Evolutionary conservation across 1,140 invertebrate genomes (phyloP).

Genomic region (Homarus americanus): DNA sequence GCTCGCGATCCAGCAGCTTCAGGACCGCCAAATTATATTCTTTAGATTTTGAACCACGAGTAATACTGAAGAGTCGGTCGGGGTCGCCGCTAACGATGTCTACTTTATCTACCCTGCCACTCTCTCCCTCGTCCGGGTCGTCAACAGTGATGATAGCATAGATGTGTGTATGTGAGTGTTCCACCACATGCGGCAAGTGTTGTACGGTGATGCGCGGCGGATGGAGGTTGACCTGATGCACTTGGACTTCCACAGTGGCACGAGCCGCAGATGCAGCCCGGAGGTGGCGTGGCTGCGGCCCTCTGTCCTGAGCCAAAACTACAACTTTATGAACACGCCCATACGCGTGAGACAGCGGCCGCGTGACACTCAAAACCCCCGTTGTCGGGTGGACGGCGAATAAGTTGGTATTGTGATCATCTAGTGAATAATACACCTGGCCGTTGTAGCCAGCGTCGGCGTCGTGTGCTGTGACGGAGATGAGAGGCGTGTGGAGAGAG

Average conservation of each 20-base stretch:
- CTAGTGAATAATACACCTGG: constrained; percentile 96
- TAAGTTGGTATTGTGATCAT: constrained; percentile 88
- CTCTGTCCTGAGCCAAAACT: constrained; percentile 66
- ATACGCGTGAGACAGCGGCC: constrained; percentile 86
- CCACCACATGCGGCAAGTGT: constrained; percentile 88
- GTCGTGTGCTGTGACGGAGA: constrained; percentile 88
- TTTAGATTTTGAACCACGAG: constrained; percentile 77
- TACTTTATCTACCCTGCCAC: constrained; percentile 90
- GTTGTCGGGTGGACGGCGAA: constrained; percentile 92
- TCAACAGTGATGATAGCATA: constrained; percentile 93
- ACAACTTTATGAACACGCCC: constrained; percentile 72
- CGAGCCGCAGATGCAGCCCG: constrained; percentile 38
- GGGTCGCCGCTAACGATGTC: constrained; percentile 93
- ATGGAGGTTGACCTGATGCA: constrained; percentile 71
- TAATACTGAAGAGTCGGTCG: constrained; percentile 89
- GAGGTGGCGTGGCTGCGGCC: constrained; percentile 28
- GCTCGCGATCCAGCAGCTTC: constrained; percentile 86
- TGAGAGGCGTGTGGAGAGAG: constrained; percentile 84
- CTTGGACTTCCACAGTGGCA: constrained; percentile 64
- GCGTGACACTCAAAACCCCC: constrained; percentile 91
- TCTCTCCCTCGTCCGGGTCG: constrained; percentile 89
- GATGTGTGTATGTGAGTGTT: constrained; percentile 90
- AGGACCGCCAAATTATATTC: constrained; percentile 84
- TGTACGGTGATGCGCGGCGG: constrained; percentile 77
- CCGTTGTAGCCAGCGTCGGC: constrained; percentile 96